A percentile compares a stretch with the other conserved stretches of the same genome.
Evolutionary conservation across 2,113 vertebrate genomes (phyloP).

Genomic region (Rissa tridactyla): DNA sequence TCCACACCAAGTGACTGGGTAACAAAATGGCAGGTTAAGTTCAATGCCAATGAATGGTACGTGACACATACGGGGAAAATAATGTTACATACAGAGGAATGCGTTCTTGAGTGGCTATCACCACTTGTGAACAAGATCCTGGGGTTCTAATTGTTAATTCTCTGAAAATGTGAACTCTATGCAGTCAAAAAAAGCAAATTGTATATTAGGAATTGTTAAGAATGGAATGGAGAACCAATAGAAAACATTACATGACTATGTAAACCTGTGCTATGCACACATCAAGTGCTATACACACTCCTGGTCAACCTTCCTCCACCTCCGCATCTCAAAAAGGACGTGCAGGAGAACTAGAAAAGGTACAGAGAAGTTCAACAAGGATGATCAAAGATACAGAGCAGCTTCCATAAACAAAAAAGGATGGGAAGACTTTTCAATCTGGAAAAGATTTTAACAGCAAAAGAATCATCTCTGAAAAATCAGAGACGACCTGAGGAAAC

Average conservation of each 20-base stretch:
- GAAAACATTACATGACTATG: neutral
- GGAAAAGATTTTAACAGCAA: neutral
- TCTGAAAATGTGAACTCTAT: neutral
- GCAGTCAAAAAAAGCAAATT: neutral
- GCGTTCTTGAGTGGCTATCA: accelerated
- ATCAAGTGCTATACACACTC: neutral
- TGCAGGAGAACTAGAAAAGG: neutral
- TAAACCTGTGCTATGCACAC: neutral
- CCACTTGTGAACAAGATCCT: neutral
- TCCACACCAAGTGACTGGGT: neutral
- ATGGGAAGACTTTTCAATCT: neutral
- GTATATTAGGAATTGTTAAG: neutral
- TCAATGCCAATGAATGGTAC: accelerated
- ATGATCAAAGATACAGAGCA: accelerated
- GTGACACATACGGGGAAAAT: accelerated
- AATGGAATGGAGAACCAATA: neutral
- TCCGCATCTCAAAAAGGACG: neutral
- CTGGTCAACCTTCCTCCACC: neutral
- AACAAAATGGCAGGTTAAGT: neutral
- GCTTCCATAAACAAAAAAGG: neutral
- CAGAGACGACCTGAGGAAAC: neutral
- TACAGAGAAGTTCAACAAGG: neutral
- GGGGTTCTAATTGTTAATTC: neutral
- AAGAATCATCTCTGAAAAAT: neutral
- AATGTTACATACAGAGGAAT: accelerated